Evolutionary conservation across 2,888 invertebrate genomes (phyloP).

Genomic region (Apamea anceps): DNA sequence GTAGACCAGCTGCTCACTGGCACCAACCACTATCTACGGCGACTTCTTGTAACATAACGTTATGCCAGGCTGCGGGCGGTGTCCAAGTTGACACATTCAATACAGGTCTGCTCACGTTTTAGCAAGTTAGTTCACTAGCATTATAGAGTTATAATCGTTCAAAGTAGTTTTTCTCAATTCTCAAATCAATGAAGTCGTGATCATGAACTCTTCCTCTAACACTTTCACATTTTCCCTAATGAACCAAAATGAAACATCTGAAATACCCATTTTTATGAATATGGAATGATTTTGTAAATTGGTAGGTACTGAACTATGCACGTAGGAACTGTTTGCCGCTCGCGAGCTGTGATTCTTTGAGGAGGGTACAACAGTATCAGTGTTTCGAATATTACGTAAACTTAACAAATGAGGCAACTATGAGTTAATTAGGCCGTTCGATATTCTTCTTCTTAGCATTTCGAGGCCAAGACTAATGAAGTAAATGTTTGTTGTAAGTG

Average conservation of each 20-base stretch:
- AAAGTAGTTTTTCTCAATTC: neutral
- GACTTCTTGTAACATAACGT: too few species aligned
- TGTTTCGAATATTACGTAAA: slow-evolving; percentile 3
- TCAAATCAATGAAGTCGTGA: neutral
- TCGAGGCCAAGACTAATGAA: neutral
- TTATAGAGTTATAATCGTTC: neutral
- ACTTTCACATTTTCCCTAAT: neutral
- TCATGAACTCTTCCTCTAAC: neutral
- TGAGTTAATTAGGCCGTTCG: slow-evolving; percentile 2
- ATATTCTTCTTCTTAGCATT: neutral
- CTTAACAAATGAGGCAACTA: neutral
- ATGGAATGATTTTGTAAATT: neutral
- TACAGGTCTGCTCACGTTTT: neutral
- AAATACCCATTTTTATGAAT: neutral
- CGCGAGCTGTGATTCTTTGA: too few species aligned
- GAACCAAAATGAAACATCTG: neutral
- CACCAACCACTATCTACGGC: too few species aligned
- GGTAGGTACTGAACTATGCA: neutral
- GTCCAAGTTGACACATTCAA: neutral
- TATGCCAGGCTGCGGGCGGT: too few species aligned
- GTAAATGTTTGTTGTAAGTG: neutral
- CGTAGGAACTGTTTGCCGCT: neutral
- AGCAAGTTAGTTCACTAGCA: neutral
- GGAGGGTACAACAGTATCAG: neutral
- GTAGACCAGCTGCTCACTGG: neutral